Evolutionary conservation across 2,888 invertebrate species (phyloP).

Genomic region (Mythimna impura): DNA sequence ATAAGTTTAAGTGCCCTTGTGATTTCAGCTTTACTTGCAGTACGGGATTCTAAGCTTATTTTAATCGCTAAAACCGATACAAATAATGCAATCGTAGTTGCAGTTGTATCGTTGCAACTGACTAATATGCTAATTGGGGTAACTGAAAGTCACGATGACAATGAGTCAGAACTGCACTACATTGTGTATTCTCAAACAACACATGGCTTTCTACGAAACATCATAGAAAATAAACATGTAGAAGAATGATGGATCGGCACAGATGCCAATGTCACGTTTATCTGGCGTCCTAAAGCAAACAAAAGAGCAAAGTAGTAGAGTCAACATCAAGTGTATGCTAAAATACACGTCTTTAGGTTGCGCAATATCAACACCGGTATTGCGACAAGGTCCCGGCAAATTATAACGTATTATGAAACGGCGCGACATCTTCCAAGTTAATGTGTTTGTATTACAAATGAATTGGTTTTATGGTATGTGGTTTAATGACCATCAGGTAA

Average conservation of each 20-base stretch:
- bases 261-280: conserved; percentile 66
- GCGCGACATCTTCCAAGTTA: conserved; percentile 61
- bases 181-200: conserved; percentile 27
- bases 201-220: conserved; percentile 42
- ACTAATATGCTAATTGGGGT: conserved; percentile 30
- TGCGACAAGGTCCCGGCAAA: conserved; percentile 65
- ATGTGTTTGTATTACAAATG: conserved; percentile 62
- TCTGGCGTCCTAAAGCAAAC: conserved; percentile 50
- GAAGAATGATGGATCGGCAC: conserved; percentile 26
- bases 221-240: conserved; percentile 39
- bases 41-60: conserved; percentile 22
- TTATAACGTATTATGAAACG: conserved; percentile 66
- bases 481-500: conserved; percentile 42
- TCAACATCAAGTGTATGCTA: conserved; percentile 62
- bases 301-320: conserved; percentile 48
- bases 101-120: conserved; percentile 14
- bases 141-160: conserved; percentile 26
- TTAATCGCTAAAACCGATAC: conserved; percentile 25
- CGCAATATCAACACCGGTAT: conserved; percentile 56
- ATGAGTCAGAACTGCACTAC: conserved; percentile 29
- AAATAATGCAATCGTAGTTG: conserved; percentile 8
- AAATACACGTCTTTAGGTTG: conserved; percentile 58
- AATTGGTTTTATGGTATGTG: conserved; percentile 52
- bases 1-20: conserved; percentile 30
- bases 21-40: conserved; percentile 34